Conservation (phyloP, 2,888 invertebrate genomes). For the Formica aserva region DNA sequence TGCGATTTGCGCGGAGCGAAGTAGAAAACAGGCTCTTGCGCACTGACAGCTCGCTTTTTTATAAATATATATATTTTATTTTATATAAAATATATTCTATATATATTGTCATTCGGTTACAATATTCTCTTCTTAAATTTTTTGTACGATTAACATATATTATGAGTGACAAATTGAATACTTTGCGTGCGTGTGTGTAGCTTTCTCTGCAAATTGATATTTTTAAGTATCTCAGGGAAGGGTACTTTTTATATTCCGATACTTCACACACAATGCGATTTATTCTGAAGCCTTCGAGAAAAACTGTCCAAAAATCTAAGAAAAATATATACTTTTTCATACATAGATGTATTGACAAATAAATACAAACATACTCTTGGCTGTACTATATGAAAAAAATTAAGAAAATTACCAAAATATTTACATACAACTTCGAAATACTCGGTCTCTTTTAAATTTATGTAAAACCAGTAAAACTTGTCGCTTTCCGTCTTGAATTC, state of each 20-base stretch:
- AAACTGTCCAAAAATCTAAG: no score
- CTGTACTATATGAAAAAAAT: no score
- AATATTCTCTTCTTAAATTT: not conserved
- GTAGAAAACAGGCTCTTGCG: not conserved
- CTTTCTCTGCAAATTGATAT: no score
- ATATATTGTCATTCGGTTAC: not conserved
- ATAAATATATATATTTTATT: not conserved
- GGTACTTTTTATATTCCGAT: no score
- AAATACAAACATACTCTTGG: no score
- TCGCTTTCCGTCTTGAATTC: constrained; percentile 9
- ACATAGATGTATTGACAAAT: no score
- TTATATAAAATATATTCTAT: not conserved
- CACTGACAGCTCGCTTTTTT: constrained; percentile 13
- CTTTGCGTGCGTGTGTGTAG: no score
- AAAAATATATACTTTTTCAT: no score
- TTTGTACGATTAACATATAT: not conserved
- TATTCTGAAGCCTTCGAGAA: no score
- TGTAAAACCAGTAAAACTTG: not conserved
- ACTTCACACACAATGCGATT: no score
- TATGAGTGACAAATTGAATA: not conserved
- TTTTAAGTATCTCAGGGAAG: no score
- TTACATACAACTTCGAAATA: not conserved
- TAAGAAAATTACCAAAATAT: no score
- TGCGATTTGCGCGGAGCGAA: constrained; percentile 33
- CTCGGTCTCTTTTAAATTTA: constrained; percentile 4